phyloP scores from a whole-genome alignment of 2,113 vertebrate species.

The Rutilus rutilus region DNA sequence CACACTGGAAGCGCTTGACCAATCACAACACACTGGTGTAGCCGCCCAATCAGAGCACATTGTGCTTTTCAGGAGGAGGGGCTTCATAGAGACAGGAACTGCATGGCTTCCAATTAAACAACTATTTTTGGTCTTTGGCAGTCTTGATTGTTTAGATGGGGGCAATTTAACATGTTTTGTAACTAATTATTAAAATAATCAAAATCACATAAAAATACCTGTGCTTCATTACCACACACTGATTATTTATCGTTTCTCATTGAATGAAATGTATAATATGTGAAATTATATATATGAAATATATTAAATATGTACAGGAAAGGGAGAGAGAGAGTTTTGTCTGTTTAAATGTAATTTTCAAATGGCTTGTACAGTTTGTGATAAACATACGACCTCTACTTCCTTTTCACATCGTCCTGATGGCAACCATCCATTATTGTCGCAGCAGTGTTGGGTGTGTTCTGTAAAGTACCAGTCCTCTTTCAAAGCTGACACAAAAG shows the following conservation, averaged over 20 bases:
- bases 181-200: too few species aligned
- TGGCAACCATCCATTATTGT: not conserved
- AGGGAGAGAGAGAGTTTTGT: not conserved
- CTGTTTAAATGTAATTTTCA: not conserved
- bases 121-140: too few species aligned
- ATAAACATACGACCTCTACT: not conserved
- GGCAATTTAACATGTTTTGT: too few species aligned
- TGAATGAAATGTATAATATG: not conserved
- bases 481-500: not conserved
- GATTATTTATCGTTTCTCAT: not conserved
- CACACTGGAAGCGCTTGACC: too few species aligned
- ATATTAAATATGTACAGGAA: not conserved
- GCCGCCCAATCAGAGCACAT: too few species aligned
- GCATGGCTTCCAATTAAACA: too few species aligned
- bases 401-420: not conserved
- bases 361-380: not conserved
- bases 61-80: too few species aligned
- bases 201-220: too few species aligned
- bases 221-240: not conserved
- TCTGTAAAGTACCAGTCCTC: not conserved
- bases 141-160: too few species aligned
- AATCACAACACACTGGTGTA: too few species aligned
- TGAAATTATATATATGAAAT: not conserved
- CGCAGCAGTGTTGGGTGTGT: not conserved
- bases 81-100: too few species aligned